A percentile compares a stretch with the other conserved stretches of the same genome.
These are phyloP conservation scores for Sternotherus odoratus DNA, from an alignment of 2,797 vertebrate species.

Conservation along the genomic window DNA sequence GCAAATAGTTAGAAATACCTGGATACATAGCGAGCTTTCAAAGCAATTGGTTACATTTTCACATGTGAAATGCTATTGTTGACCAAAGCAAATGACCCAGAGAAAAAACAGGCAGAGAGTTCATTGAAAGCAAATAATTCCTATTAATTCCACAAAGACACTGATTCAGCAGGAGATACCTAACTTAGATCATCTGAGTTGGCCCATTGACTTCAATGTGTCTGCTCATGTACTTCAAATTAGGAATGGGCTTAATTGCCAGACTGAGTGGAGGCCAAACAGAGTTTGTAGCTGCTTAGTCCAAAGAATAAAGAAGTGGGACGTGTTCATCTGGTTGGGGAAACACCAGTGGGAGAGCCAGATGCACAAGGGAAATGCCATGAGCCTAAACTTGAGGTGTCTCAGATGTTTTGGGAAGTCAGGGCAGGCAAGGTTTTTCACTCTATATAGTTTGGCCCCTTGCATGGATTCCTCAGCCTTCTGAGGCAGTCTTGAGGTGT, in stretches of 20 bases:
- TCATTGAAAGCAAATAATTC: constrained; percentile 27
- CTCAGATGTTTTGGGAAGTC: not conserved
- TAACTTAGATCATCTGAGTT: not conserved
- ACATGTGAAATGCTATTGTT: constrained; percentile 17
- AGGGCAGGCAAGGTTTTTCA: not conserved
- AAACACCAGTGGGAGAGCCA: not conserved
- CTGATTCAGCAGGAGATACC: not conserved
- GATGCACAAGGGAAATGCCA: not conserved
- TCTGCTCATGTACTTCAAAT: not conserved
- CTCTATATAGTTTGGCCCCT: no score
- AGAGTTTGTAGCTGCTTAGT: not conserved
- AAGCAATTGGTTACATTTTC: constrained; percentile 31
- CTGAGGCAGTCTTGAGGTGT: no score
- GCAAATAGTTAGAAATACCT: constrained; percentile 52
- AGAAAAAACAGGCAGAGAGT: not conserved
- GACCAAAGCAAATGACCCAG: not conserved
- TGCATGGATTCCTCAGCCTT: no score
- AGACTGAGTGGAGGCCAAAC: not conserved
- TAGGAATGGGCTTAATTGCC: not conserved
- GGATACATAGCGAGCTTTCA: constrained; percentile 35
- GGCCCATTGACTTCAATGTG: not conserved
- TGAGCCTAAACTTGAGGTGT: not conserved
- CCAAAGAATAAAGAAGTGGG: not conserved
- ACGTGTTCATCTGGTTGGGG: not conserved
- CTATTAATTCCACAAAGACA: constrained; percentile 23